Evolutionary conservation across 2,113 vertebrate genomes (phyloP).

Genomic region (Lagenorhynchus albirostris): DNA sequence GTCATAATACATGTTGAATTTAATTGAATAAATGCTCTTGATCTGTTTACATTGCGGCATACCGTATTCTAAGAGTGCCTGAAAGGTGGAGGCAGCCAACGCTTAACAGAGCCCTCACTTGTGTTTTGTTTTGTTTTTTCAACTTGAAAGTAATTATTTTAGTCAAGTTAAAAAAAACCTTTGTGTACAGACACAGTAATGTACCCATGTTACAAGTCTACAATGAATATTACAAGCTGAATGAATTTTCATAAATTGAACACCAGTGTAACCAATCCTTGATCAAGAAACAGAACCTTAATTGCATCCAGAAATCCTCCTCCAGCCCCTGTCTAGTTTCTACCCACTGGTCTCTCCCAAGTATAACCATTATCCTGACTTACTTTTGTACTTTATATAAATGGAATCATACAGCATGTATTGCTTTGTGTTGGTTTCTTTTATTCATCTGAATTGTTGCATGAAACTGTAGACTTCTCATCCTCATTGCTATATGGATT

Average conservation of each 20-base stretch:
- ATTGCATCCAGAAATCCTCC: neutral
- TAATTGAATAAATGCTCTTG: neutral
- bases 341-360: neutral
- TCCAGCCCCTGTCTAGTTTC: rapidly evolving
- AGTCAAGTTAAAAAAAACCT: neutral
- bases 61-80: neutral
- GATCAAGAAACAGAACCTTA: neutral
- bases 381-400: too few relatives aligned
- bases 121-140: too few relatives aligned
- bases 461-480: neutral
- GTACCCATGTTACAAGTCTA: neutral
- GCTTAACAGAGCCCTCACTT: too few relatives aligned
- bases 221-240: neutral
- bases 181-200: neutral
- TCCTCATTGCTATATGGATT: too few relatives aligned
- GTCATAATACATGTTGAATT: neutral
- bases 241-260: neutral
- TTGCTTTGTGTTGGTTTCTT: neutral
- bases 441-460: neutral
- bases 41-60: neutral
- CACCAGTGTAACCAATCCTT: neutral
- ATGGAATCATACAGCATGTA: rapidly evolving
- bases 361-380: neutral
- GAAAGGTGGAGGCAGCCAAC: neutral
- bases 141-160: neutral